Evolutionary conservation across 2,797 vertebrate species (phyloP).

Genomic region (Spea hammondii): DNA sequence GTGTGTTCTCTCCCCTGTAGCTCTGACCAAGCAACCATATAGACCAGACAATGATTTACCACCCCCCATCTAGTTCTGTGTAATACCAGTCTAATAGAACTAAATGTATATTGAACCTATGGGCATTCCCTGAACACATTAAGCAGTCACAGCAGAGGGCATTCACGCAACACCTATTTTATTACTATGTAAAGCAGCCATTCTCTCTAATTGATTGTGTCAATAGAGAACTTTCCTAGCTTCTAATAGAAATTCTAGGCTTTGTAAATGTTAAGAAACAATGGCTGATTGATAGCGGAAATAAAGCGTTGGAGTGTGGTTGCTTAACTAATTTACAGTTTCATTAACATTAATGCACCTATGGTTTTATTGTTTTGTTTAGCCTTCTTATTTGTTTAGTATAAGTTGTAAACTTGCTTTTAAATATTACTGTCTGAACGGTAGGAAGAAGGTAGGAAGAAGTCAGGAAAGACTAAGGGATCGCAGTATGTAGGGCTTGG

Average conservation of each 20-base stretch:
- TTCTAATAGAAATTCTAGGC: neutral
- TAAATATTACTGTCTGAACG: no score
- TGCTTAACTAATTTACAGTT: no score
- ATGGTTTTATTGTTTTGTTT: no score
- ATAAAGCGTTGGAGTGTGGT: neutral
- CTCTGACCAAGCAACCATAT: neutral
- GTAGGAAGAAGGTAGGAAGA: no score
- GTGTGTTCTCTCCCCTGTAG: neutral
- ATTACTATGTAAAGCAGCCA: neutral
- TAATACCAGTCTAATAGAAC: neutral
- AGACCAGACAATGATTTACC: neutral
- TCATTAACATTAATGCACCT: no score
- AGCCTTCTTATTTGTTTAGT: no score
- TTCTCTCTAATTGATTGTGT: neutral
- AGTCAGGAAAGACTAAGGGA: no score
- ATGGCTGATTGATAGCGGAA: neutral
- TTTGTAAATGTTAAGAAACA: neutral
- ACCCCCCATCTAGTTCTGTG: neutral
- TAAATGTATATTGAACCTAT: constrained; percentile 9
- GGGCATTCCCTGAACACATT: constrained; percentile 4
- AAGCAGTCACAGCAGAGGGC: neutral
- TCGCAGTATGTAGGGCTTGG: no score
- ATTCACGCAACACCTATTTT: neutral
- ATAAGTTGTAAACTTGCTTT: no score
- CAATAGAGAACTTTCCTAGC: neutral